phyloP scores from a whole-genome alignment of 2,888 invertebrate genomes.

The Epistrophella euchroma region DNA sequence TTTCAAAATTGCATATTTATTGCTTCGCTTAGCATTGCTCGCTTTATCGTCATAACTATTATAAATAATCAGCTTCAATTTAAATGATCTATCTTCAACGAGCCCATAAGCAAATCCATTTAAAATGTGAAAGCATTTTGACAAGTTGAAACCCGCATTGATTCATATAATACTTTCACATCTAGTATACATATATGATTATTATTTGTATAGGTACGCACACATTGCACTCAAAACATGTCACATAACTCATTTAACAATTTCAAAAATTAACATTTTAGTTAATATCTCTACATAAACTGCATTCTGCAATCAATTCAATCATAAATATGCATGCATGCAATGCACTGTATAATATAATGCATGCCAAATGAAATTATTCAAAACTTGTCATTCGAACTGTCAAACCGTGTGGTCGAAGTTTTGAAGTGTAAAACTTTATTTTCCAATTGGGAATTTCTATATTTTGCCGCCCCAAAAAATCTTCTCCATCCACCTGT shows the following conservation, averaged over 20 bases:
- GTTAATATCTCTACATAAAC: slow-evolving; percentile 31
- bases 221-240: slow-evolving; percentile 34
- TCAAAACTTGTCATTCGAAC: slow-evolving; percentile 61
- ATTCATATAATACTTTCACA: not conserved
- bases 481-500: not conserved
- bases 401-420: slow-evolving; percentile 49
- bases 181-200: not conserved
- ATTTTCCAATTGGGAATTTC: slow-evolving; percentile 43
- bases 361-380: slow-evolving; percentile 51
- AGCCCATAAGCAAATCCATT: slow-evolving; percentile 28
- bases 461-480: not conserved
- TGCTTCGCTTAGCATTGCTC: slow-evolving; percentile 51
- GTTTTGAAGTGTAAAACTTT: slow-evolving; percentile 27
- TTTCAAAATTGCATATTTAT: slow-evolving; percentile 61
- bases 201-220: too few species aligned
- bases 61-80: slow-evolving; percentile 37
- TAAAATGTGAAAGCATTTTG: slow-evolving; percentile 28
- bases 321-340: slow-evolving; percentile 47
- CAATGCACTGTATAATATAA: not conserved
- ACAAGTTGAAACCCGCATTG: slow-evolving; percentile 44
- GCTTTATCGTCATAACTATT: slow-evolving; percentile 11
- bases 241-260: slow-evolving; percentile 51
- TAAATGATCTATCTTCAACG: slow-evolving; percentile 21
- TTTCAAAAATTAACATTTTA: slow-evolving; percentile 47
- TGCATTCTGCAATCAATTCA: slow-evolving; percentile 12